These are phyloP conservation scores for Dreissena rostriformis DNA, from an alignment of 1,140 invertebrate species.

Conservation along the genomic window DNA sequence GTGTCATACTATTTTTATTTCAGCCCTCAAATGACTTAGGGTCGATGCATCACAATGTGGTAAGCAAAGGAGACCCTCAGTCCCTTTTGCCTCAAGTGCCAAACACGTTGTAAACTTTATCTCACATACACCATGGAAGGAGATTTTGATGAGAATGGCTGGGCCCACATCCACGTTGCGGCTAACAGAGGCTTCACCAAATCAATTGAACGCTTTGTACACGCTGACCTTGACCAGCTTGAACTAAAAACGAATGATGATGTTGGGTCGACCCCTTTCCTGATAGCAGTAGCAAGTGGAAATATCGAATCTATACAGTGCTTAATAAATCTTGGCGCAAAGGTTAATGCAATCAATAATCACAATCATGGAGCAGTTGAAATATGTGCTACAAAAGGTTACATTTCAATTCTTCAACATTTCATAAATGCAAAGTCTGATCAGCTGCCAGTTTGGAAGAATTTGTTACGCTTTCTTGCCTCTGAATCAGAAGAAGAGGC, in stretches of 20 bases:
- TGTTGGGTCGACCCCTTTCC: conserved; percentile 75
- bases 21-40: too few species aligned
- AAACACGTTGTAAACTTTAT: too few species aligned
- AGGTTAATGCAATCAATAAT: conserved; percentile 71
- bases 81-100: too few species aligned
- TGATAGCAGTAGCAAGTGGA: conserved; percentile 77
- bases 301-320: conserved; percentile 74
- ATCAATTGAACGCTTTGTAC: conserved; percentile 76
- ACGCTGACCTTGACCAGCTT: conserved; percentile 70
- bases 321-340: conserved; percentile 73
- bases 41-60: too few species aligned
- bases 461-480: conserved; percentile 73
- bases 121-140: conserved; percentile 42
- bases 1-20: too few species aligned
- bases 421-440: conserved; percentile 72
- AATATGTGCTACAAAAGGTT: conserved; percentile 75
- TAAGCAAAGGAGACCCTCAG: too few species aligned
- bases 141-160: conserved; percentile 77
- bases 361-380: conserved; percentile 79
- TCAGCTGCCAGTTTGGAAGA: conserved; percentile 79
- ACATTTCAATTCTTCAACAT: conserved; percentile 72
- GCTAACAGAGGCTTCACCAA: conserved; percentile 76
- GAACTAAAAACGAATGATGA: conserved; percentile 79
- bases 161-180: conserved; percentile 79
- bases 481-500: conserved; percentile 78